These are phyloP conservation scores for Deilephila porcellus DNA, from an alignment of 2,888 invertebrate genomes.

Conservation along the genomic window DNA sequence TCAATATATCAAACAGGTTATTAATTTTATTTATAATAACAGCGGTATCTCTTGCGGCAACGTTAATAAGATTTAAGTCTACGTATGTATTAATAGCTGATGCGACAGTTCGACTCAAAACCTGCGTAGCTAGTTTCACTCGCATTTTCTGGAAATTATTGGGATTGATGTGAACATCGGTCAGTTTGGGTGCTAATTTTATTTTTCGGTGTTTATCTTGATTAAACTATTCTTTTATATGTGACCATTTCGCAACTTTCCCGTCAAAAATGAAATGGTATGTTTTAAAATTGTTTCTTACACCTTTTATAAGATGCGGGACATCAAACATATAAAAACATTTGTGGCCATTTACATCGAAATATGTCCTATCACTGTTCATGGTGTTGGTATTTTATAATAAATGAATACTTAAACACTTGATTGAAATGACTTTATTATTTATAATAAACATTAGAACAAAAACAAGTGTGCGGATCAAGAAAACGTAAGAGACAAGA, in stretches of 20 bases:
- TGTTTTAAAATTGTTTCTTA: slow-evolving; percentile 36
- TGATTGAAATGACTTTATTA: too few relatives aligned
- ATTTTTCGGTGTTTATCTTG: slow-evolving; percentile 27
- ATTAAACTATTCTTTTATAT: slow-evolving; percentile 27
- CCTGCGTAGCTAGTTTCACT: slow-evolving; percentile 38
- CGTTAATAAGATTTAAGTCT: slow-evolving; percentile 31
- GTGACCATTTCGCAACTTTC: slow-evolving; percentile 25
- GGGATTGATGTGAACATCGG: slow-evolving; percentile 40
- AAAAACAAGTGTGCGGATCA: too few relatives aligned
- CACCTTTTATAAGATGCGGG: slow-evolving; percentile 36
- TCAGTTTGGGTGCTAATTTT: slow-evolving; percentile 41
- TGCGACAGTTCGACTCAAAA: slow-evolving; percentile 37
- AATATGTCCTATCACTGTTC: slow-evolving; percentile 35
- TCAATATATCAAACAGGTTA: slow-evolving; percentile 40
- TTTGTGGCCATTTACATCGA: slow-evolving; percentile 35
- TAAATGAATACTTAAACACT: too few relatives aligned
- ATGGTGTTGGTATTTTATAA: too few relatives aligned
- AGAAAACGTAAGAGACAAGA: too few relatives aligned
- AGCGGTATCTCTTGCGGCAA: slow-evolving; percentile 37
- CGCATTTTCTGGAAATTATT: slow-evolving; percentile 40
- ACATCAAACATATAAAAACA: slow-evolving; percentile 41
- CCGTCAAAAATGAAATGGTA: slow-evolving; percentile 33
- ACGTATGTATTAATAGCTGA: slow-evolving; percentile 36
- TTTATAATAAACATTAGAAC: too few relatives aligned
- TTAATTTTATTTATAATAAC: slow-evolving; percentile 36